Evolutionary conservation across 23 tunicate species (phyloP).

Genomic region (Phallusia fumigata): DNA sequence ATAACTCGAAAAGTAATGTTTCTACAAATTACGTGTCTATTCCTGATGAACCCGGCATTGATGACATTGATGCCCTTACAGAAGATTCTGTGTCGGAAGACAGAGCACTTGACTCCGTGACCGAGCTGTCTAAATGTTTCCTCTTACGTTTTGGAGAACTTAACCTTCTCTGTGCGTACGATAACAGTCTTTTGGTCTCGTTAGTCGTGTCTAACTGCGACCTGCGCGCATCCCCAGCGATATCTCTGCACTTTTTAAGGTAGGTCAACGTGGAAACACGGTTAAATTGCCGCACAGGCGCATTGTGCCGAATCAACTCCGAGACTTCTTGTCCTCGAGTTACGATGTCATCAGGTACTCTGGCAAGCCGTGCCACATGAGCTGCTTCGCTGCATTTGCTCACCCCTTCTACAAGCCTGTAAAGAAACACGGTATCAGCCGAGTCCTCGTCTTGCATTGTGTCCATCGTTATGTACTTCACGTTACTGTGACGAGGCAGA

Average conservation of each 20-base stretch:
- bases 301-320: conserved; percentile 49
- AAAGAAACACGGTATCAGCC: conserved; percentile 54
- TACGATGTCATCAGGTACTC: conserved; percentile 69
- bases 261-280: conserved; percentile 44
- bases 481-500: conserved; percentile 29
- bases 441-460: conserved; percentile 29
- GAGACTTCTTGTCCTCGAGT: conserved; percentile 66
- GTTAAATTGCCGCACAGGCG: conserved; percentile 61
- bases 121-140: neutral
- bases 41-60: too few species aligned
- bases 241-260: conserved; percentile 47
- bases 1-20: too few species aligned
- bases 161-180: neutral
- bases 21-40: too few species aligned
- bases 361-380: conserved; percentile 56
- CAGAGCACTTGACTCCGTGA: neutral
- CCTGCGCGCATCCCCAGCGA: conserved; percentile 22
- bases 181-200: conserved; percentile 7
- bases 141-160: conserved; percentile 18
- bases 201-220: conserved; percentile 18
- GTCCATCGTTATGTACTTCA: conserved; percentile 58
- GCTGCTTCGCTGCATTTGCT: conserved; percentile 50
- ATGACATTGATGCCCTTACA: neutral
- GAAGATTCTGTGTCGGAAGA: neutral
- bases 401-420: conserved; percentile 67